Percentiles rank a stretch among this genome's conserved stretches.
phyloP scores from a whole-genome alignment of 2,888 invertebrate species.

The Bellardia bayeri region DNA sequence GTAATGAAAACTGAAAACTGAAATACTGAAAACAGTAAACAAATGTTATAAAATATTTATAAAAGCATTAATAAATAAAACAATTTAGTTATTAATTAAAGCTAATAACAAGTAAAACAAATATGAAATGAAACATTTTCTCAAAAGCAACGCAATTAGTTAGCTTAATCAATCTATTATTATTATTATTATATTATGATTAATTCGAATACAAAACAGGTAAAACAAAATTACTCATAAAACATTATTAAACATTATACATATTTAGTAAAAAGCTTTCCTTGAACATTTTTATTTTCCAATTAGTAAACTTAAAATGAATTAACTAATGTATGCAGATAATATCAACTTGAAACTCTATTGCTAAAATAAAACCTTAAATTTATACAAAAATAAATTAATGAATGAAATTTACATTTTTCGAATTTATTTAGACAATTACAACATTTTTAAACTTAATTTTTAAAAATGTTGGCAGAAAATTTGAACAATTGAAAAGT shows the following conservation, averaged over 20 bases:
- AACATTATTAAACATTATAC: neutral
- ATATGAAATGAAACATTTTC: conserved; percentile 38
- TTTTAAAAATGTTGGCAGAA: too few species aligned
- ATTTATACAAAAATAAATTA: too few species aligned
- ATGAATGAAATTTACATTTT: too few species aligned
- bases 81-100: conserved; percentile 53
- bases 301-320: conserved; percentile 1
- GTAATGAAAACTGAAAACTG: conserved; percentile 48
- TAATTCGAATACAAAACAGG: conserved; percentile 10
- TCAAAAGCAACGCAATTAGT: conserved; percentile 69
- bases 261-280: conserved; percentile 54
- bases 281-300: conserved; percentile 31
- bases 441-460: too few species aligned
- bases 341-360: conserved; percentile 48
- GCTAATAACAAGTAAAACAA: conserved; percentile 62
- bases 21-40: conserved; percentile 14
- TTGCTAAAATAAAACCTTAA: conserved; percentile 27
- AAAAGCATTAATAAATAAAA: conserved; percentile 49
- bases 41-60: conserved; percentile 27
- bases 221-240: neutral
- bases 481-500: too few species aligned
- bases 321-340: neutral
- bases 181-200: conserved; percentile 34
- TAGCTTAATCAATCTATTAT: conserved; percentile 69
- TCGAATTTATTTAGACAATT: too few species aligned